Base-by-base conservation (phyloP, 2,113 vertebrate genomes). In the Ophthalmolycus amberensis region DNA sequence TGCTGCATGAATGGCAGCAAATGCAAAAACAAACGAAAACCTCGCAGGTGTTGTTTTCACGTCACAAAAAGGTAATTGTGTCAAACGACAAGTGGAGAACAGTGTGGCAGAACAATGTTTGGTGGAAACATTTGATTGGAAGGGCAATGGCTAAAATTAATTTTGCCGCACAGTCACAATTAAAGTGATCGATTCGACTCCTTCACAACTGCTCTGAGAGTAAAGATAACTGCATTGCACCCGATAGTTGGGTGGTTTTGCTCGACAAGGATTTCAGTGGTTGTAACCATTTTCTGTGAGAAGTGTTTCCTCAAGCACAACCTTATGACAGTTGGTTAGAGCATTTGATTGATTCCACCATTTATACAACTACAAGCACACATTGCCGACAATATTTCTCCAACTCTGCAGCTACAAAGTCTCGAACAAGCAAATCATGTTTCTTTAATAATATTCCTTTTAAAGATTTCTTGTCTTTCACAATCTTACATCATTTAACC, bases 401-500 rank as follows among this genome's bases (percentile, higher is more conserved):
- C 79, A 84, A 83, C 85, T 32, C 3, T 60, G 65, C 48, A 73
- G 62, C 77, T 77, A 66, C 76, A 81, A 76, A 86, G 67, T 63
- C 65, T 87, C 32, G 0, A 77, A 77, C 83, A 81, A 86, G 82
- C 74, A 63, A 75, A 85, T 87, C 71, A 73, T 87, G 72, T 80
- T 83, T 81, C 63, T 86, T 84, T 90, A 76, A 89, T 84, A 65
- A 46, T 56, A 56, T 83, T 66, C 62, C 72, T 83, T 81, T 46
- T 40, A 70, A 66, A 70, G 70, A 71, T 16, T 85, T 86, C 75
- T 81, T 70, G 80, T 75, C 89, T 92, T 93, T 92, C 88, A 87
- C 85, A 71, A 74, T 69, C 79, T 90, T 92, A 72, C 91, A 89
- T 93, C 87, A 90, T 78, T 87, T 88, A 88, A 77, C 63, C 64